Percentiles rank a stretch among this genome's conserved stretches.
Conservation (phyloP, 2,113 vertebrate species). For the Amphiprion ocellaris region DNA sequence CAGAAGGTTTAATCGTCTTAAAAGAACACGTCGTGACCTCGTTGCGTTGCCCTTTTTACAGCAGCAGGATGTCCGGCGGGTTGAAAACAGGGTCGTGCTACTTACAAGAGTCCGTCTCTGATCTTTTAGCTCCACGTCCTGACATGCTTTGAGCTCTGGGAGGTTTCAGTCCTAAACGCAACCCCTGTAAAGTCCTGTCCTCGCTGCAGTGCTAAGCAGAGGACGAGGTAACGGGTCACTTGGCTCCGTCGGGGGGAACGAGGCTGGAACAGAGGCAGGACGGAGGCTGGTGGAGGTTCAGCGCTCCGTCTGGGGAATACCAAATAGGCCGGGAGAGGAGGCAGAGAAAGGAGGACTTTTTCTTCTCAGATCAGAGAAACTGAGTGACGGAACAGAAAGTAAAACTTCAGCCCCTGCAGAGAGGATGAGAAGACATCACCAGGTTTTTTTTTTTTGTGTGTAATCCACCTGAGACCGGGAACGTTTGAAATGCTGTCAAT, state of each 20-base stretch:
- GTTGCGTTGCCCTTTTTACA: background rate
- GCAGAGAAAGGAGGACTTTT: slow-evolving; percentile 40
- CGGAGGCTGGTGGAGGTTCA: slow-evolving; percentile 8
- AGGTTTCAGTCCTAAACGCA: slow-evolving; percentile 26
- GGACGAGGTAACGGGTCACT: slow-evolving; percentile 60
- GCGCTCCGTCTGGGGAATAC: slow-evolving; percentile 59
- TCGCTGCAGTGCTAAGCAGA: slow-evolving; percentile 38
- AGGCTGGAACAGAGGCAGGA: slow-evolving; percentile 19
- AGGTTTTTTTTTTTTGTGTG: slow-evolving; percentile 3
- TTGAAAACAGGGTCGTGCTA: slow-evolving; percentile 16
- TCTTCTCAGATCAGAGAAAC: slow-evolving; percentile 60
- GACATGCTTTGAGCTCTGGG: background rate
- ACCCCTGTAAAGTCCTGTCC: slow-evolving; percentile 39
- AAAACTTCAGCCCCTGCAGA: slow-evolving; percentile 41
- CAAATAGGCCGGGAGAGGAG: slow-evolving; percentile 59
- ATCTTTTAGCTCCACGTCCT: slow-evolving; percentile 30
- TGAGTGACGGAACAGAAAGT: slow-evolving; percentile 18
- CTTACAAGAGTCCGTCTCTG: slow-evolving; percentile 10
- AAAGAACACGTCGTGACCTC: background rate
- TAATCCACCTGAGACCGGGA: slow-evolving; percentile 58
- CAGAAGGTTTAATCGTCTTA: background rate
- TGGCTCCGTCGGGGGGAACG: slow-evolving; percentile 50
- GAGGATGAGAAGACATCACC: slow-evolving; percentile 48
- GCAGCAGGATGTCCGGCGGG: background rate
- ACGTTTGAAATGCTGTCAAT: slow-evolving; percentile 61